These are phyloP conservation scores for Trichomalopsis sarcophagae DNA, from an alignment of 1,140 invertebrate species.

Conservation along the genomic window DNA sequence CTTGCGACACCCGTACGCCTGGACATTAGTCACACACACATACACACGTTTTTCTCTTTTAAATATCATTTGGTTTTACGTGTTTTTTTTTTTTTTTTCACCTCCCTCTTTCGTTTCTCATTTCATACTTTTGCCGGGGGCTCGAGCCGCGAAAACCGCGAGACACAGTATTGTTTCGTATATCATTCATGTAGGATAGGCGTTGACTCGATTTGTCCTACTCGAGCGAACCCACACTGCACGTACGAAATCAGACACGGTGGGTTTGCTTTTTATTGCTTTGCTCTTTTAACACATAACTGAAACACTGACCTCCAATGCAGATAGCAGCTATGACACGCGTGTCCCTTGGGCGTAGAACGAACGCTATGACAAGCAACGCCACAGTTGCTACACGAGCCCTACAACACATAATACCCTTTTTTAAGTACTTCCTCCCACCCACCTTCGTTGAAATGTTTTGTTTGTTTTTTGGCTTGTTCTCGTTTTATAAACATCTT, in stretches of 20 bases:
- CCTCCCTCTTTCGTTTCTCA: neutral
- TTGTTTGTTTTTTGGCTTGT: neutral
- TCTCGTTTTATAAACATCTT: too few relatives aligned
- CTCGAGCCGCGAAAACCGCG: neutral
- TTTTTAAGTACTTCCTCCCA: conserved; percentile 62
- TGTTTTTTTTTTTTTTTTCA: conserved; percentile 1
- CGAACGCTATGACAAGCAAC: conserved; percentile 83
- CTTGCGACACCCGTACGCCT: conserved; percentile 73
- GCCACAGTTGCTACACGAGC: conserved; percentile 86
- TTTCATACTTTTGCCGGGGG: neutral
- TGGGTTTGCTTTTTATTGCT: neutral
- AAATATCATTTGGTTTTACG: neutral
- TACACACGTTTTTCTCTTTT: neutral
- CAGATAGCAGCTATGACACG: conserved; percentile 87
- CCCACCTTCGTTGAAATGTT: neutral
- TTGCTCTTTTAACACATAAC: conserved; percentile 10
- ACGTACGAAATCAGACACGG: neutral
- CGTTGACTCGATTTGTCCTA: neutral
- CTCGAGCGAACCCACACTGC: neutral
- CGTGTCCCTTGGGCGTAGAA: conserved; percentile 83
- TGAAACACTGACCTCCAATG: conserved; percentile 83
- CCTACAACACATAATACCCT: conserved; percentile 76
- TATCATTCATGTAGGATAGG: too few relatives aligned
- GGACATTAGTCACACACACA: conserved; percentile 54
- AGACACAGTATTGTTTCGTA: too few relatives aligned